Evolutionary conservation across 2,888 invertebrate genomes (phyloP).

Genomic region (Athalia rosae): DNA sequence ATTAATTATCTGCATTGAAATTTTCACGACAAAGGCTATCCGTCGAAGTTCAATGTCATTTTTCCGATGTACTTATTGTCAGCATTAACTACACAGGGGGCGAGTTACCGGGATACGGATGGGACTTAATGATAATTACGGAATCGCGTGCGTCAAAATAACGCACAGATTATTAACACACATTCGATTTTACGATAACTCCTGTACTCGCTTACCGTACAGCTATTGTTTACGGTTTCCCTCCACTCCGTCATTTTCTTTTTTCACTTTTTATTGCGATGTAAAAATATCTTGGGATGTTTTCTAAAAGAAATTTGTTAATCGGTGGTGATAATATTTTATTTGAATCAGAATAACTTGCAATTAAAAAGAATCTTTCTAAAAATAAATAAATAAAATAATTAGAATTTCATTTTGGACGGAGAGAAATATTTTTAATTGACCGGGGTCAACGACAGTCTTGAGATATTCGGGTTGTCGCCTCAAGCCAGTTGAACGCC

Average conservation of each 20-base stretch:
- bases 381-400: background rate
- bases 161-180: background rate
- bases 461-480: constrained; percentile 19
- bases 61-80: background rate
- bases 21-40: background rate
- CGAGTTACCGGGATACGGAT: constrained; percentile 24
- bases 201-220: too few relatives aligned
- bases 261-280: too few relatives aligned
- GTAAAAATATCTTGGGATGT: too few relatives aligned
- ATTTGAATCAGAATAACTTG: constrained; percentile 28
- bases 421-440: constrained; percentile 34
- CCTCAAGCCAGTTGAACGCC: constrained; percentile 8
- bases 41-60: constrained; percentile 3
- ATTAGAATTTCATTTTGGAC: background rate
- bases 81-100: constrained; percentile 10
- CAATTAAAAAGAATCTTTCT: constrained; percentile 14
- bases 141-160: constrained; percentile 32
- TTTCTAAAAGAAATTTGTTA: too few relatives aligned
- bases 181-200: too few relatives aligned
- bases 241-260: too few relatives aligned
- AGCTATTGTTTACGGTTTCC: too few relatives aligned
- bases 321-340: too few relatives aligned
- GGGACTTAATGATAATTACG: constrained; percentile 9
- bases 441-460: constrained; percentile 29
- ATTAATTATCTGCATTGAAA: background rate